These are phyloP conservation scores for Prionchulus punctatus DNA, from an alignment of 2,888 invertebrate genomes.

Conservation along the genomic window DNA sequence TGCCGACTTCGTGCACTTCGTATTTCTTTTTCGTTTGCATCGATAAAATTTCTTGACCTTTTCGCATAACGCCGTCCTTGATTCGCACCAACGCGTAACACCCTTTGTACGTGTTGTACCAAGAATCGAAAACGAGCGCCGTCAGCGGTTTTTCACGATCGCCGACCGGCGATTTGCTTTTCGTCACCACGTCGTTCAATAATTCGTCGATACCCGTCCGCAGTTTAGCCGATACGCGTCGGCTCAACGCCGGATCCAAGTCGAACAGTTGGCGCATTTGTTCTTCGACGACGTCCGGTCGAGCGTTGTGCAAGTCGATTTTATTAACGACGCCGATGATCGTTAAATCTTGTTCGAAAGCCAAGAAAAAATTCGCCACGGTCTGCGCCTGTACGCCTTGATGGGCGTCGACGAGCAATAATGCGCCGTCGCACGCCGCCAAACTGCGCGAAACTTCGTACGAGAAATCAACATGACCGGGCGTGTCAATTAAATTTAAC, in stretches of 20 bases:
- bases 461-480: constrained; percentile 89
- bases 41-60: constrained; percentile 60
- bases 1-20: constrained; percentile 43
- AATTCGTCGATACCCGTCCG: constrained; percentile 66
- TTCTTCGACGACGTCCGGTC: constrained; percentile 60
- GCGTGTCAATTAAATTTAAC: constrained; percentile 88
- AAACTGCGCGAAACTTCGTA: constrained; percentile 84
- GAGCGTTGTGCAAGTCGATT: constrained; percentile 76
- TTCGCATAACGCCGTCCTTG: constrained; percentile 53
- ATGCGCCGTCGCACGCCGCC: constrained; percentile 80
- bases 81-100: constrained; percentile 59
- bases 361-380: constrained; percentile 83
- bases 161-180: constrained; percentile 40
- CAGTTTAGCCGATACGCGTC: constrained; percentile 76
- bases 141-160: constrained; percentile 44
- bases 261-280: constrained; percentile 67
- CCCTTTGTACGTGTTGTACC: constrained; percentile 74
- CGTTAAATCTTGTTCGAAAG: constrained; percentile 58
- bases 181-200: constrained; percentile 56
- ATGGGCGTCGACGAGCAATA: constrained; percentile 85
- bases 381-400: constrained; percentile 83
- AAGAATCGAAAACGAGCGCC: constrained; percentile 77
- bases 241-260: constrained; percentile 52
- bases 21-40: constrained; percentile 54
- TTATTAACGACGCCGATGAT: constrained; percentile 84